Conservation (phyloP, 2,888 invertebrate genomes). For the Tuta absoluta region DNA sequence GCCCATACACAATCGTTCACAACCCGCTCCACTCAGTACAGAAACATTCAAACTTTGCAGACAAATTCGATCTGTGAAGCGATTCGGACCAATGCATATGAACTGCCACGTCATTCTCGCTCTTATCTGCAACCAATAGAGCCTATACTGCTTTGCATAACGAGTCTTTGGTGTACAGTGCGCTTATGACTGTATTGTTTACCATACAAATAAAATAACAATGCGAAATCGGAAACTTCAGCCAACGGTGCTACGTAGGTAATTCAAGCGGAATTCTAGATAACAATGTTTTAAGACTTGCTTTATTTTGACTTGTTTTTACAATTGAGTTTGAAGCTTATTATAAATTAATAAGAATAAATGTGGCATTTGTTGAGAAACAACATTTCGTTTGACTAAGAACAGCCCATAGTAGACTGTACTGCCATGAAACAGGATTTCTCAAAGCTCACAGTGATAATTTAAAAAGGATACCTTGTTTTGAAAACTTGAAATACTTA, state of each 20-base stretch:
- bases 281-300: constrained; percentile 14
- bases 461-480: no score
- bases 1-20: constrained; percentile 55
- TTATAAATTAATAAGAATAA: background rate
- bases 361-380: background rate
- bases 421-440: no score
- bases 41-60: constrained; percentile 80
- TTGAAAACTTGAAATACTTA: no score
- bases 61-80: constrained; percentile 74
- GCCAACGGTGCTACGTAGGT: constrained; percentile 1
- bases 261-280: constrained; percentile 10
- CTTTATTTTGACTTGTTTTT: background rate
- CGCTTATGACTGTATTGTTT: constrained; percentile 21
- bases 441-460: no score
- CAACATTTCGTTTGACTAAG: no score
- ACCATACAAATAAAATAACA: constrained; percentile 31
- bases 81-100: constrained; percentile 61
- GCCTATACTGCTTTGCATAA: constrained; percentile 34
- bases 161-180: constrained; percentile 31
- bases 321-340: background rate
- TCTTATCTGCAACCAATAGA: constrained; percentile 44
- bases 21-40: constrained; percentile 52
- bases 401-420: no score
- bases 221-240: constrained; percentile 28
- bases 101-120: constrained; percentile 42